Evolutionary conservation across 2,888 invertebrate genomes (phyloP), one percentile per base, ranked within the genome.

Genomic region (Pyrgus malvae): DNA sequence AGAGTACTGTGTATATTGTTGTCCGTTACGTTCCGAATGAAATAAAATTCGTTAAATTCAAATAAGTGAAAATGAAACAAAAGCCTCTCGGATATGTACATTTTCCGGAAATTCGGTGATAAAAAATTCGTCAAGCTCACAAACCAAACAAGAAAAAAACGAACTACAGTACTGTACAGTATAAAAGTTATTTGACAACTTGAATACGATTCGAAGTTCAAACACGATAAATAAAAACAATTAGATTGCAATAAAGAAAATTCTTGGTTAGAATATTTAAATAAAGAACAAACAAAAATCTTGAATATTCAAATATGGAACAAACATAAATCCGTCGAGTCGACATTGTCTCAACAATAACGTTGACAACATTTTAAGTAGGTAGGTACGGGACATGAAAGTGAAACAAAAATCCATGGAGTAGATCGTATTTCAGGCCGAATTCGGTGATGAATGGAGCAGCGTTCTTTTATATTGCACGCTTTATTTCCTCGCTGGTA

Each of bases 401-500:
- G 9, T n/a, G 40, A 14, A 41, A 41, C 40, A 41, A 41, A 41
- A 23, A 41, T 23, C 21, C 8, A n/a, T 21, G 12, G 40, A 21
- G 21, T 7, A 3, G n/a, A 9, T 8, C 19, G 40, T 40, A 40
- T 38, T n/a, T n/a, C 38, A 41, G 12, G 25, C 42, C 12, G 11
- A 51, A 51, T 51, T 51, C 51, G 51, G 65, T 74, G 77, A 79
- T 78, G 76, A 78, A 78, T 76, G 67, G 72, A 57, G 61, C 57
- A 77, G 84, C 74, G 65, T 73, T 77, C 79, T 80, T 85, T 85
- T 87, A 83, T 83, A 87, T 88, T 86, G 82, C 80, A 68, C 70
- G 75, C 78, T 81, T 80, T 82, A 83, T 83, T 82, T 82, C 72
- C 73, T 66, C 63, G 60, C 59, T 64, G 72, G 76, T 88, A 87